Base-by-base conservation (phyloP, 2,113 vertebrate species). In the Neodontobutis hainanensis region DNA sequence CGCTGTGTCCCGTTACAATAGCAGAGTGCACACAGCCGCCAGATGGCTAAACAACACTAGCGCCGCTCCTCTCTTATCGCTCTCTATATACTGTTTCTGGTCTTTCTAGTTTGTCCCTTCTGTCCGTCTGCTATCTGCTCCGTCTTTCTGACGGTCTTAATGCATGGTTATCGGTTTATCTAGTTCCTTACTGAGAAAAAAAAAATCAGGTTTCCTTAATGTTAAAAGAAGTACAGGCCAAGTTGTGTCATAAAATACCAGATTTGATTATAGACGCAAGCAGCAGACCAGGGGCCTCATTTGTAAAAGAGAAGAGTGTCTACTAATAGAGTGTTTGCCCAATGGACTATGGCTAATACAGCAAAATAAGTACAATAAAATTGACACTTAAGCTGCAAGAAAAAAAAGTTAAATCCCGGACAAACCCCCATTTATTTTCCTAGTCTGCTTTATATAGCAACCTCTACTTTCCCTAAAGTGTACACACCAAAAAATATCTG, bases 31-130 rank as follows among this genome's bases (percentile, higher is more conserved):
- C 51, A 14, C 44, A 40, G 10, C 32, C 60, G 75, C 66, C 82
- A 91, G 89, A 86, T 89, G 86, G 86, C 72, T 60, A 47, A 75
- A 75, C 67, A 69, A 78, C 78, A 77, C 60, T 73, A 44, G 66
- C 48, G 82, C 69, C 45, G 59, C 69, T 42, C 46, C 62, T 5
- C 46, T 82, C 76, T 70, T 61, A 61, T 73, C 50, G 40, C 51
- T 52, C 53, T 57, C 46, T 59, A 51, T 75, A 68, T 66, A 71
- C 49, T 73, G 60, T 68, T 27, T 76, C 40, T 36, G 27, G n/a
- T 44, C 14, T 69, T 16, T 43, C 19, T 27, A 27, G 19, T 27
- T 27, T n/a, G 1, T 27, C 19, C 19, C 19, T 11, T 12, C 27
- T 14, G 10, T 27, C 27, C 38, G 40, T 65, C 12, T 57, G 15